Conservation (phyloP, 2,888 invertebrate species). For the Drosophila melanosoma region DNA sequence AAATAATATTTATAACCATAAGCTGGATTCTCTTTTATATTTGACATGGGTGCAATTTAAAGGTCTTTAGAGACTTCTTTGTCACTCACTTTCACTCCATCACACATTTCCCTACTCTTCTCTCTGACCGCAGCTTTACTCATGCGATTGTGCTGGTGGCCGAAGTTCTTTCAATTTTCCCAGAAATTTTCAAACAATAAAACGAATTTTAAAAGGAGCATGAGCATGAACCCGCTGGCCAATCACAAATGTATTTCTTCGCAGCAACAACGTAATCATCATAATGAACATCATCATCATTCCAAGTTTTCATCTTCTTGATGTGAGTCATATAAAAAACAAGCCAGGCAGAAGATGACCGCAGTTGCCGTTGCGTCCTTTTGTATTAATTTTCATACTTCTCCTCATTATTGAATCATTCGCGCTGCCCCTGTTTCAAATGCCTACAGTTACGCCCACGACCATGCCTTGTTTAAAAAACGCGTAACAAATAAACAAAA, state of each 20-base stretch:
- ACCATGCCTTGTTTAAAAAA: slow-evolving; percentile 44
- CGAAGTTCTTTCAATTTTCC: slow-evolving; percentile 53
- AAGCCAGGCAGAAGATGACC: slow-evolving; percentile 39
- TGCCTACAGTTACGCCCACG: slow-evolving; percentile 10
- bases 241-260: slow-evolving; percentile 38
- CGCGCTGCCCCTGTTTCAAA: slow-evolving; percentile 15
- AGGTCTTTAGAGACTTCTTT: neutral
- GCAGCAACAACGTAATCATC: slow-evolving; percentile 10
- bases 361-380: slow-evolving; percentile 39
- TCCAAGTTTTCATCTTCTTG: slow-evolving; percentile 5
- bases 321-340: slow-evolving; percentile 33
- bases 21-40: neutral
- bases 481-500: slow-evolving; percentile 70
- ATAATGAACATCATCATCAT: slow-evolving; percentile 24
- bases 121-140: neutral
- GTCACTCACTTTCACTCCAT: neutral
- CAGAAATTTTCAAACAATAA: slow-evolving; percentile 61
- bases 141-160: slow-evolving; percentile 34
- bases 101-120: neutral
- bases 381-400: slow-evolving; percentile 75
- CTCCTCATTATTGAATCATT: slow-evolving; percentile 65
- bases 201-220: slow-evolving; percentile 9
- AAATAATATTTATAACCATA: neutral
- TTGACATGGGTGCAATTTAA: neutral
- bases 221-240: slow-evolving; percentile 42